phyloP scores from a whole-genome alignment of 2,888 invertebrate species.

The Yponomeuta malinellus region DNA sequence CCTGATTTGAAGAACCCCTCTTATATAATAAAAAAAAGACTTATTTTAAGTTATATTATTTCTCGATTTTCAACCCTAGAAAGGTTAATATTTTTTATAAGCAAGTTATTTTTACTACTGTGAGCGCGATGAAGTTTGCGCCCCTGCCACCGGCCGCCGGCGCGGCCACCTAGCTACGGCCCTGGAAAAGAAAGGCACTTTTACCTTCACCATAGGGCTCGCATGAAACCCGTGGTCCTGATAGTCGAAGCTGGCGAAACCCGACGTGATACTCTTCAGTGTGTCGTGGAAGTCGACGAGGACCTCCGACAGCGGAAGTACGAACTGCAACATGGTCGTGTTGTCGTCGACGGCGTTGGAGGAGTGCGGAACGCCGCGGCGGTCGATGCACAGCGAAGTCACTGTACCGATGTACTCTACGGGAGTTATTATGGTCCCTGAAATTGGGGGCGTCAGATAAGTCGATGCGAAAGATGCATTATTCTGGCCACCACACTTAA shows the following conservation, averaged over 20 bases:
- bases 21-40: too few relatives aligned
- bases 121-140: too few relatives aligned
- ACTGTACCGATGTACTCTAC: conserved; percentile 82
- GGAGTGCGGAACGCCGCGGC: conserved; percentile 79
- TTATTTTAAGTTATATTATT: too few relatives aligned
- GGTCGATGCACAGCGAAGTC: conserved; percentile 83
- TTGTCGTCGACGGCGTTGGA: conserved; percentile 87
- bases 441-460: conserved; percentile 19
- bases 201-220: conserved; percentile 86
- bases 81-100: too few relatives aligned
- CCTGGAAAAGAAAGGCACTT: conserved; percentile 27
- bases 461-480: not conserved
- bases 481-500: too few relatives aligned
- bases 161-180: not conserved
- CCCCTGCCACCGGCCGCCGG: too few relatives aligned
- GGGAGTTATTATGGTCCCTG: conserved; percentile 93
- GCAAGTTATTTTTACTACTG: too few relatives aligned
- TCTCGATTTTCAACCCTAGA: too few relatives aligned
- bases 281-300: conserved; percentile 96
- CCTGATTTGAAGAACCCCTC: too few relatives aligned
- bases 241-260: conserved; percentile 97
- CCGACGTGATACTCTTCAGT: conserved; percentile 92
- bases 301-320: conserved; percentile 94
- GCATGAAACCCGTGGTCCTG: conserved; percentile 89
- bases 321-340: conserved; percentile 87